Conservation (phyloP, 2,113 vertebrate genomes). For the Dryoscopus gambensis region DNA sequence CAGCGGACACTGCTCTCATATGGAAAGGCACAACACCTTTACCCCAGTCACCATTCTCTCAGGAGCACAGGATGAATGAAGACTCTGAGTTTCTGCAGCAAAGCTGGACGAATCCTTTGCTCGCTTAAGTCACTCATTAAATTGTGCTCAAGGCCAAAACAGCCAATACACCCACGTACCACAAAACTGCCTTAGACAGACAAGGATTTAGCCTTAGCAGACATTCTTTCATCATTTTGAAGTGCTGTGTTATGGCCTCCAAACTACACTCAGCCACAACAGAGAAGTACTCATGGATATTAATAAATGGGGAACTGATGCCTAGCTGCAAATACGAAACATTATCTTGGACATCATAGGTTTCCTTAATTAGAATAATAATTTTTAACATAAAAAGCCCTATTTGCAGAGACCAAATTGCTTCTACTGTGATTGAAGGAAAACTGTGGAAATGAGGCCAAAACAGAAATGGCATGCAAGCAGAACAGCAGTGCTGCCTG, state of each 20-base stretch:
- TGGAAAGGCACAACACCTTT: not conserved
- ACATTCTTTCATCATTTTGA: not conserved
- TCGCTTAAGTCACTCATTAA: not conserved
- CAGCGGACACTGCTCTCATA: accelerated
- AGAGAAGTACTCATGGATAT: not conserved
- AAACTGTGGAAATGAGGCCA: not conserved
- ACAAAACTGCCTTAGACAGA: not conserved
- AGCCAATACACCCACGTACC: not conserved
- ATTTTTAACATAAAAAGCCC: not conserved
- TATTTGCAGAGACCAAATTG: not conserved
- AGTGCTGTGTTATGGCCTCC: not conserved
- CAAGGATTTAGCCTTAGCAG: not conserved
- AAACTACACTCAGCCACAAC: not conserved
- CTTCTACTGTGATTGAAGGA: not conserved
- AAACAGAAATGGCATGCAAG: not conserved
- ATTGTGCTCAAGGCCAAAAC: not conserved
- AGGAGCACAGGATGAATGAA: accelerated
- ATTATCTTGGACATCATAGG: not conserved
- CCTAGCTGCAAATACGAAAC: not conserved
- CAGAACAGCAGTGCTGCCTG: not conserved
- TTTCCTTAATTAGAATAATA: not conserved
- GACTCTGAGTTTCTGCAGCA: not conserved
- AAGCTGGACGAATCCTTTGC: not conserved
- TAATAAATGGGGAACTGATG: not conserved
- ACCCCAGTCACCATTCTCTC: not conserved